Percentiles rank a stretch among this genome's conserved stretches.
Conservation (phyloP, 2,888 invertebrate species). For the Drymonia ruficornis region DNA sequence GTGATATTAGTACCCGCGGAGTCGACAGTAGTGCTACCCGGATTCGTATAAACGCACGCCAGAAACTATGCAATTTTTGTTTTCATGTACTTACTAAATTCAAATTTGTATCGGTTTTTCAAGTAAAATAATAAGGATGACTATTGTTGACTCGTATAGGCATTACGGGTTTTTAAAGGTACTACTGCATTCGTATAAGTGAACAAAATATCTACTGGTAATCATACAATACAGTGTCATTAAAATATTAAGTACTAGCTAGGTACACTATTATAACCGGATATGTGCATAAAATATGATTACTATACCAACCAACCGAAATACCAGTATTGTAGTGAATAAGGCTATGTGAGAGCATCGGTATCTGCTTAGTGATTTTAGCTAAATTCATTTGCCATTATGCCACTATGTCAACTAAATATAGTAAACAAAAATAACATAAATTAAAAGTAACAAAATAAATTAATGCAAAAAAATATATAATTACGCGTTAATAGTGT, state of each 20-base stretch:
- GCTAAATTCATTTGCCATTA: conserved; percentile 61
- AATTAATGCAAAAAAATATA: conserved; percentile 44
- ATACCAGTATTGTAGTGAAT: conserved; percentile 41
- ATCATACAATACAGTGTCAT: neutral
- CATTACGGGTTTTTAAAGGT: neutral
- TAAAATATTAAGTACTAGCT: conserved; percentile 19
- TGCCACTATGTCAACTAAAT: conserved; percentile 77
- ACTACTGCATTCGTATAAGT: conserved; percentile 15
- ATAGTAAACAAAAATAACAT: conserved; percentile 43
- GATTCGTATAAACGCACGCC: conserved; percentile 15
- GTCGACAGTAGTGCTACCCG: conserved; percentile 26
- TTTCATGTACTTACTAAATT: neutral
- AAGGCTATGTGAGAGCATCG: conserved; percentile 55
- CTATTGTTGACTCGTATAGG: conserved; percentile 14
- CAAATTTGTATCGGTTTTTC: too few relatives aligned
- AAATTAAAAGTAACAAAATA: conserved; percentile 38
- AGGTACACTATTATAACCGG: conserved; percentile 14
- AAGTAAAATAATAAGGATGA: conserved; percentile 5
- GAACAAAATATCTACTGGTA: conserved; percentile 27
- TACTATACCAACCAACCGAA: conserved; percentile 38
- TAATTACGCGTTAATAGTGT: conserved; percentile 28
- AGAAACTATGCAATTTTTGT: neutral
- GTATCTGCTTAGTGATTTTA: conserved; percentile 49
- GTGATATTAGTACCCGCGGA: conserved; percentile 25
- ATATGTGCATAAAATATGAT: conserved; percentile 31